Base-by-base conservation (phyloP, 2,888 invertebrate species). In the Hirtodrosophila histrioides region DNA sequence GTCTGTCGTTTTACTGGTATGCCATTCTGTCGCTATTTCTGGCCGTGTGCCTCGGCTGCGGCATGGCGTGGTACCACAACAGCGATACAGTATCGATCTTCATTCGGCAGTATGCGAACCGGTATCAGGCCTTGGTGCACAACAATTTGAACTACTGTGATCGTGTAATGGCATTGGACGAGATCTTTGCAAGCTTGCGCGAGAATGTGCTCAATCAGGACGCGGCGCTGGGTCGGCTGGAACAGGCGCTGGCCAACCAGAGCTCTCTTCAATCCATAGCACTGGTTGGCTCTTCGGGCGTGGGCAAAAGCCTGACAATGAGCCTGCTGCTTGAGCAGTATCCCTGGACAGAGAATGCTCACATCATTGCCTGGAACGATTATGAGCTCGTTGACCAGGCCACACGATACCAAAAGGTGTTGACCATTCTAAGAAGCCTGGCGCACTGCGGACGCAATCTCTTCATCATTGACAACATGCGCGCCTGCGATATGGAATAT, bases 301-400 rank as follows among this genome's bases (percentile, higher is more conserved):
- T 91, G 1, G 91, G 91, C 2, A 92, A 92, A 68, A 90, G 83
- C 8, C 63, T 88, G 11, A 88, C 89, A 3, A 65, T 81, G 2
- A 82, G 75, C 7, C 53, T 86, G 9, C 50, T 92, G 4, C 55
- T 58, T 3, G 54, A 88, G 1, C 29, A 75, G 24, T 92, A 88
- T 69, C 91, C 89, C 0, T 92, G 92, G 92, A 48, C 60, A 0
- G 89, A 91, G 31, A 92, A 92, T 63, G 77, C 86, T 0, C 81
- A 90, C 4, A 62, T 63, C 0, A 81, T 86, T 23, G 72, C 77
- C 2, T 91, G 90, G 91, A 82, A 80, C 39, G 80, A 71, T 1
- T 55, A 64, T 12, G 33, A 72, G 0, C 31, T 73, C 3, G 41
- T 31, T 0, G 27, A 39, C 3, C 40, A 54, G 0, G 8, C 36